Base-by-base conservation (phyloP, 2,888 invertebrate species). In the Exephanes ischioxanthus region DNA sequence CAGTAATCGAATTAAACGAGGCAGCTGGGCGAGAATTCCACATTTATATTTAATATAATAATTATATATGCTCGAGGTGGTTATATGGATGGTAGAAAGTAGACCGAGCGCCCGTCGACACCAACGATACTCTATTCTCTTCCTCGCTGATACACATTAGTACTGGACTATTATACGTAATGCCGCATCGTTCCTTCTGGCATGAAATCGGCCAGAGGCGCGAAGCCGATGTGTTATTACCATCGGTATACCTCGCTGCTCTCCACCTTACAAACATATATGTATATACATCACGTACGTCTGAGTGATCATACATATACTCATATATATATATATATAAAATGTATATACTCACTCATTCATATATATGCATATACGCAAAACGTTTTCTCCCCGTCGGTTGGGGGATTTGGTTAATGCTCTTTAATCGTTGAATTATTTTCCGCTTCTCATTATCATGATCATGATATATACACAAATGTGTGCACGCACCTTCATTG, bases 21-120 rank as follows among this genome's bases (percentile, higher is more conserved):
- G 75, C 51, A 63, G 63, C 63, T 22, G 48, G 33, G 63, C 51
- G 75, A 30, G 45, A 63, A 37, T 53, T 67, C 33, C 67, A 55
- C 41, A 55, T 53, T 67, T 55, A 11, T 67, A 67, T 67, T 77
- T 55, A 66, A 67, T 77, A 53, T 37, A 19, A 55, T 77, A 67
- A 77, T 77, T 77, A 76, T 66, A 66, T 53, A 51, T 66, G 51
- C 51, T 53, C 33, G 30, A 66, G 67, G 53, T 55, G 75, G 51
- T 63, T 19, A 45, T 22, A 48, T 37, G 63, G 33, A 76, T n/a
- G 19, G 48, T 51, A 41, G 26, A 67, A 77, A 67, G 67, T 77
- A 55, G 77, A 77, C 26, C 66, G 67, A 53, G 53, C 2, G 19
- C 53, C 67, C 19, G 41, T 30, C 66, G 77, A 55, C 22, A 41